Conservation (phyloP, 2,888 invertebrate species). For the Oscheius onirici region DNA sequence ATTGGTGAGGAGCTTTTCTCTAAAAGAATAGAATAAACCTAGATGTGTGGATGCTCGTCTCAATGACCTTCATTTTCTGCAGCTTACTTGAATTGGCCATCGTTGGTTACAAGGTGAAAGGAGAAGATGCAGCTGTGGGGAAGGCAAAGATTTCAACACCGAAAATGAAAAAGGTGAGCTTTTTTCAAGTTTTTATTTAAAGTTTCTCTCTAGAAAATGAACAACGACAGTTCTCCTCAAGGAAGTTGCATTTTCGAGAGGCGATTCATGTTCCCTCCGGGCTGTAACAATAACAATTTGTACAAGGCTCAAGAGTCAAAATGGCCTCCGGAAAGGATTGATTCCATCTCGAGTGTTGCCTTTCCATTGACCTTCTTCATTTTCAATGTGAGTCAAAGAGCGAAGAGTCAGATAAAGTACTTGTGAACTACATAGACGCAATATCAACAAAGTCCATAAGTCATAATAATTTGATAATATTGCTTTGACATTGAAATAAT, state of each 20-base stretch:
- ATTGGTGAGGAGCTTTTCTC: conserved; percentile 40
- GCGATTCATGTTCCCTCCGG: conserved; percentile 66
- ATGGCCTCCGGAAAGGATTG: conserved; percentile 62
- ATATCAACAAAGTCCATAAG: too few species aligned
- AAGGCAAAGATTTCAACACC: conserved; percentile 30
- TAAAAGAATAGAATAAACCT: background rate
- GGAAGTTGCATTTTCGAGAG: conserved; percentile 63
- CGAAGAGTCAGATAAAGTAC: too few species aligned
- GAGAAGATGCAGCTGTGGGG: conserved; percentile 37
- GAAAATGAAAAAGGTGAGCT: conserved; percentile 37
- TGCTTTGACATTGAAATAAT: too few species aligned
- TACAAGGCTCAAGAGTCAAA: conserved; percentile 17
- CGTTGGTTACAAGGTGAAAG: conserved; percentile 53
- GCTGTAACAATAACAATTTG: conserved; percentile 32
- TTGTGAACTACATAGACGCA: too few species aligned
- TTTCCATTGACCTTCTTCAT: conserved; percentile 70
- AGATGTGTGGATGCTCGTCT: conserved; percentile 64
- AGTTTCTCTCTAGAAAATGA: background rate
- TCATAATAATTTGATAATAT: too few species aligned
- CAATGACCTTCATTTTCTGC: conserved; percentile 60
- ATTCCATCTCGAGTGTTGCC: conserved; percentile 61
- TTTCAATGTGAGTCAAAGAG: conserved; percentile 62
- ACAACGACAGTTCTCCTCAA: conserved; percentile 46
- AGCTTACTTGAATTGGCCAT: conserved; percentile 56
- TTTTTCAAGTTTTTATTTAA: background rate